Percentiles rank a stretch among this genome's conserved stretches.
phyloP scores from a whole-genome alignment of 2,113 vertebrate species.

The Steatornis caripensis region DNA sequence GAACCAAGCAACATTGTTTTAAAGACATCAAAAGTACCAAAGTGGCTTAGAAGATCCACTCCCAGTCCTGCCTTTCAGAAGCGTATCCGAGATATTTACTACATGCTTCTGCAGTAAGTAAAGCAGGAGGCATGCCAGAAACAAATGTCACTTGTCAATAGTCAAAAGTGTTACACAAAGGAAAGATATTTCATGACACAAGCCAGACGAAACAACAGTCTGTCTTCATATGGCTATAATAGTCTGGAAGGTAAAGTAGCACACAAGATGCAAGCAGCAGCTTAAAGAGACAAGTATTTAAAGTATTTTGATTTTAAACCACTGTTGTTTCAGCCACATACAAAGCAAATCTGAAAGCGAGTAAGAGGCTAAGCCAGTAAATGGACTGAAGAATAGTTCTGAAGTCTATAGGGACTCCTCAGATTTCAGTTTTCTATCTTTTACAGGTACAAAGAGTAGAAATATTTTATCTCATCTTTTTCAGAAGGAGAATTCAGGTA shows the following conservation, averaged over 20 bases:
- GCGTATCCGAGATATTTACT: neutral
- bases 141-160: neutral
- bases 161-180: neutral
- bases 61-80: neutral
- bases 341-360: neutral
- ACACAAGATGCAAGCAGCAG: neutral
- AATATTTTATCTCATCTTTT: conserved; percentile 18
- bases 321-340: neutral
- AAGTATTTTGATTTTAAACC: conserved; percentile 7
- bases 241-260: neutral
- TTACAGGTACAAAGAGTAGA: conserved; percentile 4
- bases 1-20: neutral
- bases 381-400: neutral
- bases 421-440: conserved; percentile 11
- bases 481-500: conserved; percentile 10
- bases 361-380: neutral
- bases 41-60: neutral
- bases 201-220: neutral
- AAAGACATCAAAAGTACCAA: neutral
- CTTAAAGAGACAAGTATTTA: neutral
- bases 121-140: neutral
- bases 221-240: neutral
- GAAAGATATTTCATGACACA: neutral
- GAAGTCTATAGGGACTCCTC: neutral
- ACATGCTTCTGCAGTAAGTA: neutral